A percentile compares a stretch with the other conserved stretches of the same genome.
These are phyloP conservation scores for Rhizoglyphus robini DNA, from an alignment of 1,140 invertebrate genomes.

Conservation along the genomic window DNA sequence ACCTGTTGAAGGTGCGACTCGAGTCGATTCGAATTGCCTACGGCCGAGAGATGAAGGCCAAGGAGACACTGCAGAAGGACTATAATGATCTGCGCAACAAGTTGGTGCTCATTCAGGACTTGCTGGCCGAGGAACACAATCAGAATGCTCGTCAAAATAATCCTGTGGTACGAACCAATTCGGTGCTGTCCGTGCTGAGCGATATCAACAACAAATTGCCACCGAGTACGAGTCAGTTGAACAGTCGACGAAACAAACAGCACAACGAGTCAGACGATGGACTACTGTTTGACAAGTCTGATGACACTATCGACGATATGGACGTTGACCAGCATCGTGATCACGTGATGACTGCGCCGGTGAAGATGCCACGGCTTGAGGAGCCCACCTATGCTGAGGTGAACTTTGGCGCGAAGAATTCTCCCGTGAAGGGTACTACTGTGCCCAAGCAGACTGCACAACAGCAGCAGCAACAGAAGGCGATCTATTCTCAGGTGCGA, in stretches of 20 bases:
- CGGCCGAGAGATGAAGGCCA: background rate
- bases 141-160: background rate
- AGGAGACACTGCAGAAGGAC: background rate
- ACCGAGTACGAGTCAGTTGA: background rate
- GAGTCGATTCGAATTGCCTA: background rate
- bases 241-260: background rate
- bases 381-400: background rate
- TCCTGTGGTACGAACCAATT: background rate
- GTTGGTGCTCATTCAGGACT: background rate
- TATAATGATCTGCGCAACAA: background rate
- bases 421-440: background rate
- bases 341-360: no score
- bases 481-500: background rate
- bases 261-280: background rate
- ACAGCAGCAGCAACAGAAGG: background rate
- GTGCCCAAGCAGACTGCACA: background rate
- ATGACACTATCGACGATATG: background rate
- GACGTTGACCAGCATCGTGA: background rate
- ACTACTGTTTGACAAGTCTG: conserved; percentile 5
- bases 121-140: background rate
- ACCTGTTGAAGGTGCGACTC: background rate
- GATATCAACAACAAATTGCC: background rate
- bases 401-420: no score
- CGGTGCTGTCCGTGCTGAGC: background rate
- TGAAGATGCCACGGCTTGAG: background rate